Percentiles rank a stretch among this genome's conserved stretches.
Conservation (phyloP, 1,140 invertebrate genomes). For the Homalodisca vitripennis region DNA sequence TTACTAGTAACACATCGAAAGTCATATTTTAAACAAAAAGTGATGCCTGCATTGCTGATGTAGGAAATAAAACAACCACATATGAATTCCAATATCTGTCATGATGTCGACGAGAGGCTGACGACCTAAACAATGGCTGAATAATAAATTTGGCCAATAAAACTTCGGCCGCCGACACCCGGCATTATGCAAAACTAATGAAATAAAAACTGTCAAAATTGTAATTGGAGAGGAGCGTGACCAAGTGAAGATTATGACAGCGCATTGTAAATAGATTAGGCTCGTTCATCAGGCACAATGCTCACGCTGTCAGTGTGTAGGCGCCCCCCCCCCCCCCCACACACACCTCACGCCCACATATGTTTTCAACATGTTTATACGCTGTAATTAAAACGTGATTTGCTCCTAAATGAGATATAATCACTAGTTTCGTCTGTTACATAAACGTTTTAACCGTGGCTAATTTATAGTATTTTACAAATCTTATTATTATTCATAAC, state of each 20-base stretch:
- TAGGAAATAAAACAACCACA: too few species aligned
- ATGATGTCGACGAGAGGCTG: neutral
- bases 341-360: neutral
- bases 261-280: neutral
- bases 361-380: slow-evolving; percentile 17
- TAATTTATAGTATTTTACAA: neutral
- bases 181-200: slow-evolving; percentile 1
- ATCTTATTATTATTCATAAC: slow-evolving; percentile 12
- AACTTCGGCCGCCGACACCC: neutral
- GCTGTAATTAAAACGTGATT: slow-evolving; percentile 24
- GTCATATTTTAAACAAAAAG: too few species aligned
- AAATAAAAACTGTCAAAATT: slow-evolving; percentile 7
- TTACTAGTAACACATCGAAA: too few species aligned
- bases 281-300: neutral
- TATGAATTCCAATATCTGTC: neutral
- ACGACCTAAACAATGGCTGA: neutral
- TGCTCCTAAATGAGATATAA: slow-evolving; percentile 24
- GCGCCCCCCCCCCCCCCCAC: neutral
- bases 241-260: neutral
- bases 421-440: neutral
- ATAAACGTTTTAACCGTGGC: neutral
- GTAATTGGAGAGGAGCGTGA: neutral
- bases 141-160: slow-evolving; percentile 16
- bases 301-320: slow-evolving; percentile 1
- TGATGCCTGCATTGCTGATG: too few species aligned